These are phyloP conservation scores for Pogonomyrmex californicus DNA, from an alignment of 1,140 invertebrate genomes.

Conservation along the genomic window DNA sequence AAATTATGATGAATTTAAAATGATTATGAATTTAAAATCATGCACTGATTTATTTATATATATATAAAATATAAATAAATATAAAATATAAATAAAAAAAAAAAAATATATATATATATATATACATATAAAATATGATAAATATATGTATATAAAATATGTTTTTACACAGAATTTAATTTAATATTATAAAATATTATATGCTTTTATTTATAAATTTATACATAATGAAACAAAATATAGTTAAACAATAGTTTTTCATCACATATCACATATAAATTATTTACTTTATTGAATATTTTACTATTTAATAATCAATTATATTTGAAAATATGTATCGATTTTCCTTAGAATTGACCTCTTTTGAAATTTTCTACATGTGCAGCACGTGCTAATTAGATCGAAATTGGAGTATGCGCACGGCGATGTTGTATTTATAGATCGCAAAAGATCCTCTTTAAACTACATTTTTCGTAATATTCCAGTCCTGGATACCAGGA, in stretches of 20 bases:
- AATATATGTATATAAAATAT: too few species aligned
- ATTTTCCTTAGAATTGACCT: neutral
- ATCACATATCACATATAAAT: neutral
- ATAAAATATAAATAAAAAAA: too few species aligned
- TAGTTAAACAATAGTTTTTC: neutral
- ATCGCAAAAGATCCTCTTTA: conserved; percentile 48
- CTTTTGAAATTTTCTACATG: conserved; percentile 49
- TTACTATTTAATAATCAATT: neutral
- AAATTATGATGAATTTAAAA: too few species aligned
- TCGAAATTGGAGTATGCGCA: conserved; percentile 30
- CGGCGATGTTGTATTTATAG: conserved; percentile 41
- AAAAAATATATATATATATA: too few species aligned
- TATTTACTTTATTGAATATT: neutral
- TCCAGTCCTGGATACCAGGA: neutral
- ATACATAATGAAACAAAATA: neutral
- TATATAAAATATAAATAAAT: too few species aligned
- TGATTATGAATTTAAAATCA: too few species aligned
- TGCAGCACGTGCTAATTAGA: conserved; percentile 48
- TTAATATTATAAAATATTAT: neutral
- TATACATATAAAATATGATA: too few species aligned
- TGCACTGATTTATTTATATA: too few species aligned
- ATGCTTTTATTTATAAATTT: neutral
- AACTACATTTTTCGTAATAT: neutral
- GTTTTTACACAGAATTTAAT: too few species aligned
- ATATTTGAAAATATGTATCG: conserved; percentile 3